Percentiles rank a stretch among this genome's conserved stretches.
phyloP scores from a whole-genome alignment of 2,888 invertebrate genomes.

The Spicauda simplicius region DNA sequence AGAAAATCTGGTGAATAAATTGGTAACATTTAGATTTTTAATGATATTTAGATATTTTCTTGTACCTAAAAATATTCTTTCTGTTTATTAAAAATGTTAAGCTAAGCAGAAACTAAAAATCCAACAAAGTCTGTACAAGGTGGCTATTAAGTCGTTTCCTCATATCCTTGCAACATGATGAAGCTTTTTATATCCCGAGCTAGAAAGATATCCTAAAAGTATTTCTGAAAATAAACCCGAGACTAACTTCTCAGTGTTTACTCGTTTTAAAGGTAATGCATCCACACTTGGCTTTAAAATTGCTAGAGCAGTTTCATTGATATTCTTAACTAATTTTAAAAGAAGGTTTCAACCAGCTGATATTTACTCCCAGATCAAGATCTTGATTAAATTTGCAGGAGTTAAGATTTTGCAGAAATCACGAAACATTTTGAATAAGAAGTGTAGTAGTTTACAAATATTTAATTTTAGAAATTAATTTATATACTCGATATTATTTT shows the following conservation, averaged over 20 bases:
- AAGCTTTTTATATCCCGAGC: not conserved
- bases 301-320: slow-evolving; percentile 51
- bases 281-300: slow-evolving; percentile 50
- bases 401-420: not conserved
- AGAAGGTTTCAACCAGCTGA: slow-evolving; percentile 15
- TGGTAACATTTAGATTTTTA: too few relatives aligned
- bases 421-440: not conserved
- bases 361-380: slow-evolving; percentile 22
- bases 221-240: not conserved
- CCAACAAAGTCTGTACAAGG: too few relatives aligned
- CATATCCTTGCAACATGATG: too few relatives aligned
- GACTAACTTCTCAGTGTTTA: slow-evolving; percentile 2
- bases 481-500: too few relatives aligned
- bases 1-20: too few relatives aligned
- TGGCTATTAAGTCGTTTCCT: too few relatives aligned
- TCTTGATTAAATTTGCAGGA: slow-evolving; percentile 12
- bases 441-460: not conserved
- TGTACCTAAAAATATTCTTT: too few relatives aligned
- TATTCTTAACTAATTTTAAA: slow-evolving; percentile 52
- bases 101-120: too few relatives aligned
- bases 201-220: not conserved
- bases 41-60: too few relatives aligned
- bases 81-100: too few relatives aligned
- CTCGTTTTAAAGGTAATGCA: slow-evolving; percentile 11
- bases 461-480: too few relatives aligned